Conservation (phyloP, 2,888 invertebrate genomes). For the Ceriagrion tenellum region DNA sequence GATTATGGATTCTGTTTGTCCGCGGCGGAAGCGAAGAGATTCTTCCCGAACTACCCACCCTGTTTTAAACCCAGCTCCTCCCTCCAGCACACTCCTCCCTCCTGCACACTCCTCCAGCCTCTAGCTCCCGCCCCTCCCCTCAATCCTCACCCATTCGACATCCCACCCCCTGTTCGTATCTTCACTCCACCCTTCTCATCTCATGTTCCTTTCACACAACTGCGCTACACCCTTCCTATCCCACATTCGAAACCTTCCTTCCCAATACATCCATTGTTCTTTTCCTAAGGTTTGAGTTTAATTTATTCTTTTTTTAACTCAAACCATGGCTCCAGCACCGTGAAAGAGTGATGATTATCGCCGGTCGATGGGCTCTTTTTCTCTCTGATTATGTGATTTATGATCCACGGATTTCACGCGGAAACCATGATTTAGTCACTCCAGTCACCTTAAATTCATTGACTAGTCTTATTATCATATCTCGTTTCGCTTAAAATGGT, state of each 20-base stretch:
- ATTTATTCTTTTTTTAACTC: background rate
- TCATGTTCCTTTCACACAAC: conserved; percentile 21
- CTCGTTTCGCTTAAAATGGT: too few species aligned
- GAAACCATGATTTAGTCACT: background rate
- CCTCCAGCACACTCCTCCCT: background rate
- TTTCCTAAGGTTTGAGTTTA: background rate
- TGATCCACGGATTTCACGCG: background rate
- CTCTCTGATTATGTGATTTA: background rate
- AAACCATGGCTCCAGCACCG: background rate
- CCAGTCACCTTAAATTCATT: too few species aligned
- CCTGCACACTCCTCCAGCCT: background rate
- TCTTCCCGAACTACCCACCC: conserved; percentile 4
- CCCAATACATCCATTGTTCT: background rate
- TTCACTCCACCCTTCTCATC: conserved; percentile 40
- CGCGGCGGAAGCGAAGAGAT: conserved; percentile 20
- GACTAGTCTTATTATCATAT: too few species aligned
- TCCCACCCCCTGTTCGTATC: background rate
- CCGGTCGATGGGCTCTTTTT: background rate
- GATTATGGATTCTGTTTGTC: conserved; percentile 52
- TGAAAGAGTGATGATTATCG: conserved; percentile 1
- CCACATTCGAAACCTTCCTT: background rate
- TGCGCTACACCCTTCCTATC: conserved; percentile 17
- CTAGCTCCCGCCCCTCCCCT: background rate
- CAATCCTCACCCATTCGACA: background rate
- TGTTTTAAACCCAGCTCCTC: background rate